Conservation (phyloP, 37 sponge, comb jelly and placozoan species). For the Petrosia ficiformis region DNA sequence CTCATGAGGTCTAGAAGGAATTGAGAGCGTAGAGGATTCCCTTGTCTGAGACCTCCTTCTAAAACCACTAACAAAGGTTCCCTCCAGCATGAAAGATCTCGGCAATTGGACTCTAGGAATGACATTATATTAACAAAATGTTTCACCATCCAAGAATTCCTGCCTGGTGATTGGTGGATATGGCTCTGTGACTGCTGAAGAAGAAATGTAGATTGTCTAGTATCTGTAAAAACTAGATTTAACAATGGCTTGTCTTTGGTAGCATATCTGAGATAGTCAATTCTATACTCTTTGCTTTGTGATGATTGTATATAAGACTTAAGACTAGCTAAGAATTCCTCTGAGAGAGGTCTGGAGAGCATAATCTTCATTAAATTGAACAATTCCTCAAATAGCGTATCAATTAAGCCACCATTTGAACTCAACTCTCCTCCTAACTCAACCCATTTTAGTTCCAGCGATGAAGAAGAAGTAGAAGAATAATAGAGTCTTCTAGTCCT, state of each 20-base stretch:
- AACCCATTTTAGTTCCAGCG: conserved; percentile 22
- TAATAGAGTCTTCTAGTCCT: conserved; percentile 10
- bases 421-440: not conserved
- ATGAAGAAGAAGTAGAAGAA: not conserved
- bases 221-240: conserved; percentile 21
- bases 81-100: conserved; percentile 30
- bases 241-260: not conserved
- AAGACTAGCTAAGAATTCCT: not conserved
- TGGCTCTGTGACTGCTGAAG: not conserved
- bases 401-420: not conserved
- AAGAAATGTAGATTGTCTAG: not conserved
- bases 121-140: conserved; percentile 21
- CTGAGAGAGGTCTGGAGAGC: not conserved
- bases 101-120: conserved; percentile 32
- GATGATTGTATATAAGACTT: not conserved
- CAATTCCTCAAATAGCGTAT: conserved; percentile 4
- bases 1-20: conserved; percentile 28
- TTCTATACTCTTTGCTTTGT: not conserved
- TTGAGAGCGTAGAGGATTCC: conserved; percentile 11
- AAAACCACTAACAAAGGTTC: conserved; percentile 29
- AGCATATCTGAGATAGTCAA: not conserved
- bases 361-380: conserved; percentile 13
- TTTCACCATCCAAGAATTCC: not conserved
- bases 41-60: not conserved
- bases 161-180: too few relatives aligned